Conservation (phyloP, 2,888 invertebrate genomes). For the Phyllotreta cruciferae region DNA sequence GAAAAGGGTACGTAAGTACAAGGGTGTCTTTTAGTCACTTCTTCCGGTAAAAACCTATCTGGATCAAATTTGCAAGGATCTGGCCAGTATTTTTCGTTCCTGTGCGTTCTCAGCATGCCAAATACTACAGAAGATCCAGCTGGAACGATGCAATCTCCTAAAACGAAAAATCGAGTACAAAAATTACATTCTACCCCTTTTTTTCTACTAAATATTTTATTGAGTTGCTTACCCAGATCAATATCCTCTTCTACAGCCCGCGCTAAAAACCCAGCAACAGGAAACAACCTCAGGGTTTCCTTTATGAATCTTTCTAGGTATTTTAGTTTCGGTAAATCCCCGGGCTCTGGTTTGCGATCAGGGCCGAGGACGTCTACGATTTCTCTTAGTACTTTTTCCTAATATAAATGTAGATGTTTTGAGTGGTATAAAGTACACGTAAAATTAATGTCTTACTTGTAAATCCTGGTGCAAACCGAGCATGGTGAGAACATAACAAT, state of each 20-base stretch:
- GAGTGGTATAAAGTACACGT: neutral
- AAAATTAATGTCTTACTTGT: slow-evolving; percentile 41
- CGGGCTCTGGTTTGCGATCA: slow-evolving; percentile 58
- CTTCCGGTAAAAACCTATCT: slow-evolving; percentile 66
- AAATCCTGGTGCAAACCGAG: slow-evolving; percentile 49
- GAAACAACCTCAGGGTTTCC: slow-evolving; percentile 66
- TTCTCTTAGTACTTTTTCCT: slow-evolving; percentile 60
- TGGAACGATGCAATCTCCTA: slow-evolving; percentile 40
- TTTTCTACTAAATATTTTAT: slow-evolving; percentile 2
- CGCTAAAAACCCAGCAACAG: slow-evolving; percentile 64
- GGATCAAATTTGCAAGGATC: slow-evolving; percentile 67
- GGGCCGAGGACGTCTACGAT: slow-evolving; percentile 62
- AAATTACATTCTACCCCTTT: slow-evolving; percentile 2
- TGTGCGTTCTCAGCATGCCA: slow-evolving; percentile 43
- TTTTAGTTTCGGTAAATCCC: slow-evolving; percentile 64
- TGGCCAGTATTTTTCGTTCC: slow-evolving; percentile 64
- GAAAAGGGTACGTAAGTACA: slow-evolving; percentile 44
- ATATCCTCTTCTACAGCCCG: slow-evolving; percentile 61
- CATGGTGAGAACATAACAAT: slow-evolving; percentile 47
- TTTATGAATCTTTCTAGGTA: slow-evolving; percentile 67
- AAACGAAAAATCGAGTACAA: neutral
- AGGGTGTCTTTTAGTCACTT: slow-evolving; percentile 49
- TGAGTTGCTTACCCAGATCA: slow-evolving; percentile 59
- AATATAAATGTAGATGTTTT: slow-evolving; percentile 7
- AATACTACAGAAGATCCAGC: slow-evolving; percentile 43